Evolutionary conservation across 2,113 vertebrate genomes (phyloP).

Genomic region (Daphoenositta chrysoptera): DNA sequence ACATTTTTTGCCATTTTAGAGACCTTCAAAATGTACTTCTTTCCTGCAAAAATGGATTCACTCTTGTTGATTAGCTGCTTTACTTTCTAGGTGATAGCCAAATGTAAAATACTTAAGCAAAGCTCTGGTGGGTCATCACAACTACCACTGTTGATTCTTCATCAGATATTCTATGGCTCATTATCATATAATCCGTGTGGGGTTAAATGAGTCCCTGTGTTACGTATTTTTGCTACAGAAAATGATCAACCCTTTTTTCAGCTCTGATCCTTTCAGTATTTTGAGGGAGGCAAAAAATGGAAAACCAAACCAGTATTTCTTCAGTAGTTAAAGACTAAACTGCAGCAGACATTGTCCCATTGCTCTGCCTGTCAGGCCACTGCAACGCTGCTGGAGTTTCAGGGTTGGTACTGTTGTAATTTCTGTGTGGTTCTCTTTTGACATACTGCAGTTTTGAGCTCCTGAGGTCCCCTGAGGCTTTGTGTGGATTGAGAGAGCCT

Average conservation of each 20-base stretch:
- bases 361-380: background rate
- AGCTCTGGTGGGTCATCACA: background rate
- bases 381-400: rapidly evolving
- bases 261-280: background rate
- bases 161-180: background rate
- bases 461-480: background rate
- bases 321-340: background rate
- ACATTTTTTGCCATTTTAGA: background rate
- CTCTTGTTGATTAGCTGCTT: background rate
- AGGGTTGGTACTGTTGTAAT: background rate
- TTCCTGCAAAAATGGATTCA: background rate
- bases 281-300: background rate
- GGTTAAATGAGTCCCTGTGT: background rate
- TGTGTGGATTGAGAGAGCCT: background rate
- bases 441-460: background rate
- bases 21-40: background rate
- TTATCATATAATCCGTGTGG: background rate
- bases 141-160: background rate
- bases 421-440: background rate
- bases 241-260: background rate
- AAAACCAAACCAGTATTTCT: background rate
- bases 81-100: background rate
- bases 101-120: background rate
- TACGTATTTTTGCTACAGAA: background rate
- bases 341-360: background rate